Base-by-base conservation (phyloP, 2,797 vertebrate genomes). In the Parotocinclus haroldoi region DNA sequence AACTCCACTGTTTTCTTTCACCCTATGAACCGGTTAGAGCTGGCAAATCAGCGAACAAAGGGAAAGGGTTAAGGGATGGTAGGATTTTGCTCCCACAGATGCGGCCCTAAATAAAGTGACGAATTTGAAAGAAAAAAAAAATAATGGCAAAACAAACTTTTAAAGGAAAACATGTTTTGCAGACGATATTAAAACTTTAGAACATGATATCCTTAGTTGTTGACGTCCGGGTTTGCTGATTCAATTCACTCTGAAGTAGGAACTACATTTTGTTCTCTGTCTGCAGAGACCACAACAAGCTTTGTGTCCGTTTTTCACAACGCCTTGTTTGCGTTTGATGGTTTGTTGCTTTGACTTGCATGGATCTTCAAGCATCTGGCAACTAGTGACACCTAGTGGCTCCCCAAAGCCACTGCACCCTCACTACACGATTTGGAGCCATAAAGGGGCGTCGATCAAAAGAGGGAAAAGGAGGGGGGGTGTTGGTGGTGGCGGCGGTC, bases 1-100 rank as follows among this genome's bases (percentile, higher is more conserved):
- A 50, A 14, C 8, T 76, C 7, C 14, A 50, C 9, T 63, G 69
- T 16, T 50, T 50, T 27, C n/a, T 27, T 46, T 11, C 1, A 46
- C 13, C 11, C 48, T 50, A 50, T 50, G 14, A 42, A 9, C 8
- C 40, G 4, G 9, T 42, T 42, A 53, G 8, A 63, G 39, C 17
- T 27, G 27, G 27, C 27, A 2, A 2, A 27, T 27, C 2, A 27
- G 27, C 27, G 5, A 27, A 27, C 27, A 5, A 27, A 27, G 27
- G 2, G 27, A 27, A 27, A 27, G 27, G 5, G 5, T 27, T 27
- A 27, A 27, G 27, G 27, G 27, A 27, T 27, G 2, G 27, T 27
- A 27, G 5, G 27, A n/a, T 27, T 2, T 27, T 27, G 27, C 27
- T 27, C 27, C 27, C 40, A n/a, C 40, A 63, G n/a, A 42, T 42